These are phyloP conservation scores for Macaria notata DNA, from an alignment of 2,888 invertebrate species.

Conservation along the genomic window DNA sequence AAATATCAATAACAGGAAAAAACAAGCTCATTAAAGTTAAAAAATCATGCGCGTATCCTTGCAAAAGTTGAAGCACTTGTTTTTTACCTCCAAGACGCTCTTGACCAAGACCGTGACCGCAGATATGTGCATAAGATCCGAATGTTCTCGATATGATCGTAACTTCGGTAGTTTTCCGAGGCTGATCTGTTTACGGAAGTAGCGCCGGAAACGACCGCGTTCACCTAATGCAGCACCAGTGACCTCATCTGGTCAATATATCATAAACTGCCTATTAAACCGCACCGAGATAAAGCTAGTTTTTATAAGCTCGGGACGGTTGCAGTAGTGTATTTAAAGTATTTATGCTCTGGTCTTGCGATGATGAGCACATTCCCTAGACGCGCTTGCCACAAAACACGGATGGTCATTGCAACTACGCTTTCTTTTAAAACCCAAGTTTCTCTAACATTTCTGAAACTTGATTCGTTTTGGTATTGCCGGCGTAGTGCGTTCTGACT, in stretches of 20 bases:
- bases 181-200: slow-evolving; percentile 56
- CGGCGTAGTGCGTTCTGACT: no score
- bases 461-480: no score
- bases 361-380: no score
- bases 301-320: no score
- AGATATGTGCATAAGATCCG: not conserved
- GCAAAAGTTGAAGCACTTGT: not conserved
- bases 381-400: no score
- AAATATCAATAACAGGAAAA: not conserved
- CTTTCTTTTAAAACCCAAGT: no score
- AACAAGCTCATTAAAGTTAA: no score
- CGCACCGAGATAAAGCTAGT: no score
- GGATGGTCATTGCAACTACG: no score
- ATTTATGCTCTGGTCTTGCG: no score
- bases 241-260: slow-evolving; percentile 25
- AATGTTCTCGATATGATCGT: slow-evolving; percentile 4
- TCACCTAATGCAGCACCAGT: slow-evolving; percentile 39
- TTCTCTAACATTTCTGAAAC: no score
- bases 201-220: slow-evolving; percentile 40
- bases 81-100: not conserved
- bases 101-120: slow-evolving; percentile 8
- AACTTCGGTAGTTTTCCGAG: slow-evolving; percentile 35
- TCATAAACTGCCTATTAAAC: not conserved
- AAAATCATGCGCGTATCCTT: not conserved
- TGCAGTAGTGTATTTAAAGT: no score